Evolutionary conservation across 1,140 invertebrate species (phyloP).

Genomic region (Drosophila auraria): DNA sequence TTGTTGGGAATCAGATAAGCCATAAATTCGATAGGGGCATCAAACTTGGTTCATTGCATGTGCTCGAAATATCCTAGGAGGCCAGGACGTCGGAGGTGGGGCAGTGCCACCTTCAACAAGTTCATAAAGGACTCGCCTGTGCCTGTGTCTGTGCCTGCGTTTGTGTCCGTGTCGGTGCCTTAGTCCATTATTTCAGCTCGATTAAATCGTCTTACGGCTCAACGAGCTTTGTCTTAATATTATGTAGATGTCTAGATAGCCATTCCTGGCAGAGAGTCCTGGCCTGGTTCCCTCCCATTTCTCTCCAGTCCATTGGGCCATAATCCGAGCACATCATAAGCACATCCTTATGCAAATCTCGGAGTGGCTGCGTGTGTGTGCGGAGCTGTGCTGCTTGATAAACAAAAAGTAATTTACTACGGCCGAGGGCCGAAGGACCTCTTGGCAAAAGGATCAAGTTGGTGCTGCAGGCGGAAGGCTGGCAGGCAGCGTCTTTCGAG

Average conservation of each 20-base stretch:
- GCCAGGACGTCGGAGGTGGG: neutral
- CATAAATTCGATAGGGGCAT: conserved; percentile 65
- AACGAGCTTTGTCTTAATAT: conserved; percentile 83
- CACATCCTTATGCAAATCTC: conserved; percentile 82
- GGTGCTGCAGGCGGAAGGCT: conserved; percentile 2
- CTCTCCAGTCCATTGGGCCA: conserved; percentile 68
- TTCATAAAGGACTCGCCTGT: conserved; percentile 30
- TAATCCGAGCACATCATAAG: conserved; percentile 81
- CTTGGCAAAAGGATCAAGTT: conserved; percentile 21
- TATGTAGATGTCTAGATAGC: conserved; percentile 81
- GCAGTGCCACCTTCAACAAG: conserved; percentile 39
- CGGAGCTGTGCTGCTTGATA: conserved; percentile 62
- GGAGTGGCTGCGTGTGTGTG: conserved; percentile 35
- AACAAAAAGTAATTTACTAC: conserved; percentile 82
- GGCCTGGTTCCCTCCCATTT: neutral
- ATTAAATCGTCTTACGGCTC: conserved; percentile 83
- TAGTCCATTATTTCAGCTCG: conserved; percentile 82
- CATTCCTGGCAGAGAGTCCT: conserved; percentile 13
- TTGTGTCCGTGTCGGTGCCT: conserved; percentile 43
- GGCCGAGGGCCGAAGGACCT: conserved; percentile 49
- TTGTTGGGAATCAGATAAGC: conserved; percentile 67
- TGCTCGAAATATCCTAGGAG: conserved; percentile 4
- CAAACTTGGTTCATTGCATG: conserved; percentile 41
- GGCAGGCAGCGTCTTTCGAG: conserved; percentile 66
- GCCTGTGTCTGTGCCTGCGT: neutral